Conservation (phyloP, 2,113 vertebrate genomes). For the Thinocorus orbignyianus region DNA sequence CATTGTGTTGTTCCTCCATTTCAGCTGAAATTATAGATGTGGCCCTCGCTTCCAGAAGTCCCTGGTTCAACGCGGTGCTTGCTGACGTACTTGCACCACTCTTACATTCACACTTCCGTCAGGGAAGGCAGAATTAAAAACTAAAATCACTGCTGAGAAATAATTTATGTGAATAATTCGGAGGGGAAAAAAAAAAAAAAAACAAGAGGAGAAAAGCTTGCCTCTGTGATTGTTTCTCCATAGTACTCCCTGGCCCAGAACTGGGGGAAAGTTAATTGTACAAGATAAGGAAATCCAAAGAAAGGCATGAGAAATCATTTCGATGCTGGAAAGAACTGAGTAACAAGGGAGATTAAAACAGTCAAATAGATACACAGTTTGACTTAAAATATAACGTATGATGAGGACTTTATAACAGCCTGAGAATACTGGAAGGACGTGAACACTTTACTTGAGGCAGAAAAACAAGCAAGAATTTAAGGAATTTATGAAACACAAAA, state of each 20-base stretch:
- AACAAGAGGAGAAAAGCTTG: rapidly evolving
- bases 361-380: neutral
- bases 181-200: neutral
- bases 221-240: neutral
- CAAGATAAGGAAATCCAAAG: neutral
- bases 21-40: neutral
- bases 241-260: neutral
- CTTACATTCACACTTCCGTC: neutral
- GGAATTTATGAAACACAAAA: neutral
- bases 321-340: neutral
- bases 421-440: neutral
- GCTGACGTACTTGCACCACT: neutral
- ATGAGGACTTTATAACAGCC: neutral
- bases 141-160: neutral
- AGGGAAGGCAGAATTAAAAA: slow-evolving; percentile 6
- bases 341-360: neutral
- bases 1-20: neutral
- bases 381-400: neutral
- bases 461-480: neutral
- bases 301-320: neutral
- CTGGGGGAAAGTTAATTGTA: neutral
- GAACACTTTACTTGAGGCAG: neutral
- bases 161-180: neutral
- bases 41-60: neutral
- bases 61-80: rapidly evolving